Percentiles rank a stretch among this genome's conserved stretches.
These are phyloP conservation scores for Sebastes fasciatus DNA, from an alignment of 2,113 vertebrate genomes.

Conservation along the genomic window DNA sequence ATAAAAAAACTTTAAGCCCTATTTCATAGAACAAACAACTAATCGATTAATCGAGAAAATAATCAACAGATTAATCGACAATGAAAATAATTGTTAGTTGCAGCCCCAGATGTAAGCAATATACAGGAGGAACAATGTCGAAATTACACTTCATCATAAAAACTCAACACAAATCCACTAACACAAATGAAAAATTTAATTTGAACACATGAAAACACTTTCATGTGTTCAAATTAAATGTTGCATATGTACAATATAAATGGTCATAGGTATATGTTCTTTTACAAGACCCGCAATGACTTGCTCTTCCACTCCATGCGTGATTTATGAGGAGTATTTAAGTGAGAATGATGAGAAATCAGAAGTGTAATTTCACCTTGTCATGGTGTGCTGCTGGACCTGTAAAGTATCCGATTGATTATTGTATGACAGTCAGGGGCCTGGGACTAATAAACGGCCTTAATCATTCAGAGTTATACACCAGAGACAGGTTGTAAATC, in stretches of 20 bases:
- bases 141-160: background rate
- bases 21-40: too few relatives aligned
- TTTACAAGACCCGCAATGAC: background rate
- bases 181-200: background rate
- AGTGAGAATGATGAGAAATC: constrained; percentile 41
- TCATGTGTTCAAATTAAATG: background rate
- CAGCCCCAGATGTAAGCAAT: background rate
- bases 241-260: background rate
- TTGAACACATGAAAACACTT: too few relatives aligned
- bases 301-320: background rate
- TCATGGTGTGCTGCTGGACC: constrained; percentile 30
- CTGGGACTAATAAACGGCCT: constrained; percentile 60
- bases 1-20: too few relatives aligned
- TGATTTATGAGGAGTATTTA: constrained; percentile 40
- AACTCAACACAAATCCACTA: background rate
- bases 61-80: too few relatives aligned
- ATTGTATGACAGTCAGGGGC: constrained; percentile 34
- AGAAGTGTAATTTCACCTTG: constrained; percentile 53
- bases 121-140: background rate
- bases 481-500: constrained; percentile 61
- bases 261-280: background rate
- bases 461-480: constrained; percentile 62
- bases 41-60: too few relatives aligned
- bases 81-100: too few relatives aligned
- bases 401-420: constrained; percentile 56